A percentile compares a stretch with the other conserved stretches of the same genome.
Conservation (phyloP, 1,140 invertebrate genomes). For the Adoxophyes honmai region DNA sequence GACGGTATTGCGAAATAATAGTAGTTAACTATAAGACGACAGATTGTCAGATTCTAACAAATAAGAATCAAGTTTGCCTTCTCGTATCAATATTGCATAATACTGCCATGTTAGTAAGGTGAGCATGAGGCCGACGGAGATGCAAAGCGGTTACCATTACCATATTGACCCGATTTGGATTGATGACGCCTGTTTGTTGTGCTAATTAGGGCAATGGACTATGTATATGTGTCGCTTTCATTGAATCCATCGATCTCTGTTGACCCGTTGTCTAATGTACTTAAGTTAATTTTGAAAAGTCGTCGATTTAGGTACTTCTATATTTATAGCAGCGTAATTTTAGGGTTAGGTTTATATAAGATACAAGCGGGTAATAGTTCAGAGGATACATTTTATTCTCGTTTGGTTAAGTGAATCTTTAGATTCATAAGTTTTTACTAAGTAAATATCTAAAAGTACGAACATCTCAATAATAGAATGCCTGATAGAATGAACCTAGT, state of each 20-base stretch:
- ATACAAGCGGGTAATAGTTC: too few species aligned
- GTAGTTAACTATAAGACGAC: background rate
- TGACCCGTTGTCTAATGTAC: background rate
- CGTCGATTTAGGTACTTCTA: too few species aligned
- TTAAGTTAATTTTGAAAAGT: too few species aligned
- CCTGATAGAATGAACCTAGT: too few species aligned
- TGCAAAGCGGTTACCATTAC: background rate
- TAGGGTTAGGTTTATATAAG: too few species aligned
- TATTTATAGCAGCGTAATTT: too few species aligned
- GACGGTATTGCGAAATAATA: background rate
- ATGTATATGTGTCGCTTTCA: conserved; percentile 4
- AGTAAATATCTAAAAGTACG: too few species aligned
- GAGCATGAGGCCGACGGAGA: background rate
- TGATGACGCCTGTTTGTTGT: background rate
- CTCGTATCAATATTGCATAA: conserved; percentile 1
- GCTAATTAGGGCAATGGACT: conserved; percentile 3
- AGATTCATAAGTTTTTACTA: too few species aligned
- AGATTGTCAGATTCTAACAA: background rate
- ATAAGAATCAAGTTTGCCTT: conserved; percentile 6
- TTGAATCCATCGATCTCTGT: background rate
- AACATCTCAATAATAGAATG: too few species aligned
- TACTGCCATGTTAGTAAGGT: background rate
- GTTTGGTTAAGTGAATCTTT: too few species aligned
- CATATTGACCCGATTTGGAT: conserved; percentile 3
- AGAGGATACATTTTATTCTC: too few species aligned